phyloP scores from a whole-genome alignment of 2,797 vertebrate genomes.

The Hydrolagus colliei region DNA sequence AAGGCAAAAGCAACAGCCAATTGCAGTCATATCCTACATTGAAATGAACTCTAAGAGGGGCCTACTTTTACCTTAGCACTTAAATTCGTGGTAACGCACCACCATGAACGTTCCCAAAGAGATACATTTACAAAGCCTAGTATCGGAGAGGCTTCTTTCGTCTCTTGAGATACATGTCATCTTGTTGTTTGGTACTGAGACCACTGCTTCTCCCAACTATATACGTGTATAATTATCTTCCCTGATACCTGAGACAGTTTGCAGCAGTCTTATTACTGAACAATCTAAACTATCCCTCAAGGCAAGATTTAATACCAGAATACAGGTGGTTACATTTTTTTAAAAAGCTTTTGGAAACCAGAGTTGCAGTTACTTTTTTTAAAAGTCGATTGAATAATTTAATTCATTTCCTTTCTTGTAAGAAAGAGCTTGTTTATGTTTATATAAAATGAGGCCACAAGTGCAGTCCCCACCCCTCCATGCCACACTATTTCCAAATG shows the following conservation, averaged over 20 bases:
- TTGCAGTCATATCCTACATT: background rate
- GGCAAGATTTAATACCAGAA: constrained; percentile 42
- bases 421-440: constrained; percentile 51
- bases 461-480: constrained; percentile 44
- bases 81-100: constrained; percentile 50
- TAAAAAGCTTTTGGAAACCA: constrained; percentile 42
- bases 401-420: constrained; percentile 54
- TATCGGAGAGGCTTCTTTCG: constrained; percentile 40
- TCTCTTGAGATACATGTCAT: constrained; percentile 51
- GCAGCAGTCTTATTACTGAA: constrained; percentile 38
- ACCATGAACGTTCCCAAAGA: constrained; percentile 52
- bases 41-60: constrained; percentile 13
- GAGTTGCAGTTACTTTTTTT: constrained; percentile 47
- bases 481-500: constrained; percentile 54
- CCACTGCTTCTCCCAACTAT: constrained; percentile 45
- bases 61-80: constrained; percentile 41
- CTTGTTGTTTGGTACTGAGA: constrained; percentile 49
- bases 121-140: constrained; percentile 54
- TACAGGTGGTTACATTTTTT: constrained; percentile 39
- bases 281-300: constrained; percentile 47
- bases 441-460: constrained; percentile 54
- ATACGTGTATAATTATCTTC: constrained; percentile 53
- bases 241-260: constrained; percentile 50
- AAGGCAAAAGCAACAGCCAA: background rate
- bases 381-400: constrained; percentile 20